Evolutionary conservation across 2,797 vertebrate genomes (phyloP).

Genomic region (Myotis findleyi): DNA sequence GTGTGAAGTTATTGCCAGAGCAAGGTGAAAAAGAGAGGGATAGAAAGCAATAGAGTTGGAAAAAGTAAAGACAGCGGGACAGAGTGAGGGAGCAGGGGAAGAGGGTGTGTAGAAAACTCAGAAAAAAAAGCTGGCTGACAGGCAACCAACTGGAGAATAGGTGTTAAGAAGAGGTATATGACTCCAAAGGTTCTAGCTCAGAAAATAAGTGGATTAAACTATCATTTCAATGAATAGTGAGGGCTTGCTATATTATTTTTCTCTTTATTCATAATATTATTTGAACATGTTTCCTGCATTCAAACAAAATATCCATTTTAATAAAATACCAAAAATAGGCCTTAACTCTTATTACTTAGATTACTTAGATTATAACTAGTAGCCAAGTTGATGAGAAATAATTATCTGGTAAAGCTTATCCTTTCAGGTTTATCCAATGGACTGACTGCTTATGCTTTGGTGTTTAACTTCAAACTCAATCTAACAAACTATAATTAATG

Average conservation of each 20-base stretch:
- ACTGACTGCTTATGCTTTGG: neutral
- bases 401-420: neutral
- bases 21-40: neutral
- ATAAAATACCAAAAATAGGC: neutral
- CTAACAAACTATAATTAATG: neutral
- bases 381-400: conserved; percentile 18
- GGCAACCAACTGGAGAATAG: neutral
- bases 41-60: neutral
- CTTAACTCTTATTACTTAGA: neutral
- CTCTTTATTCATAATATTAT: neutral
- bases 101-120: neutral
- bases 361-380: neutral
- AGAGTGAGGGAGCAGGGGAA: fast-evolving
- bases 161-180: neutral
- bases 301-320: neutral
- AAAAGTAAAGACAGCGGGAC: neutral
- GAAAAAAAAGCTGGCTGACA: neutral
- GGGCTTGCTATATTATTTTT: neutral
- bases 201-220: neutral
- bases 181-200: neutral
- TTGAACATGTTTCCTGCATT: neutral
- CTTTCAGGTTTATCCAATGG: neutral
- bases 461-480: conserved; percentile 41
- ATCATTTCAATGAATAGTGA: neutral
- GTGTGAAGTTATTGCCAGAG: neutral